Percentiles rank a stretch among this genome's conserved stretches.
Evolutionary conservation across 2,888 invertebrate genomes (phyloP).

Genomic region (Eumacrocentrus americanus): DNA sequence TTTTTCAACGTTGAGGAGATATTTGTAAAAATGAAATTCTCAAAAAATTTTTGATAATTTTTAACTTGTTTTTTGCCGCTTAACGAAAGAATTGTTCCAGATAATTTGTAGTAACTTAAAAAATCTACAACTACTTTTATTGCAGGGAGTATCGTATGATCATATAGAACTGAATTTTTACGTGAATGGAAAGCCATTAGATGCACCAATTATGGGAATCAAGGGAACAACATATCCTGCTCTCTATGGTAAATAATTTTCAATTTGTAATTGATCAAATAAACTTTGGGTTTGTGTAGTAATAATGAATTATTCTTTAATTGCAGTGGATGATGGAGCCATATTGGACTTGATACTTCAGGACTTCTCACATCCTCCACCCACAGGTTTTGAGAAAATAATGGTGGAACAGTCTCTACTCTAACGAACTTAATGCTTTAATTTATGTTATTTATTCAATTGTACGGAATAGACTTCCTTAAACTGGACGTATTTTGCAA

Average conservation of each 20-base stretch:
- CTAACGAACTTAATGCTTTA: constrained; percentile 67
- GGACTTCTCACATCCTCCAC: constrained; percentile 83
- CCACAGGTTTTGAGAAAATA: constrained; percentile 90
- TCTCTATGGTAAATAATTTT: constrained; percentile 77
- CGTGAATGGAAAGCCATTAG: constrained; percentile 87
- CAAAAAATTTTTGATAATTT: constrained; percentile 2
- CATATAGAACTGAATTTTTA: constrained; percentile 95
- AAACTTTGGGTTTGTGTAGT: not conserved
- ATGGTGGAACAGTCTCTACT: constrained; percentile 96
- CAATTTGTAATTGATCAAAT: not conserved
- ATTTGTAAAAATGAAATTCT: too few relatives aligned
- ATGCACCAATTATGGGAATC: constrained; percentile 84
- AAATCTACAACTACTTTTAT: constrained; percentile 33
- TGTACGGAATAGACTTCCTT: not conserved
- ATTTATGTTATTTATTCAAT: not conserved
- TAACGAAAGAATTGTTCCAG: too few relatives aligned
- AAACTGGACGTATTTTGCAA: not conserved
- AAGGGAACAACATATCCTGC: constrained; percentile 91
- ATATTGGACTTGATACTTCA: constrained; percentile 94
- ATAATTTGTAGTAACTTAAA: too few relatives aligned
- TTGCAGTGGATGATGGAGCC: constrained; percentile 95
- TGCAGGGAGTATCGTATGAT: constrained; percentile 89
- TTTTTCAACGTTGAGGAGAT: too few relatives aligned
- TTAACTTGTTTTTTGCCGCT: too few relatives aligned
- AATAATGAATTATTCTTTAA: constrained; percentile 27